Evolutionary conservation across 2,797 vertebrate species (phyloP), one percentile per base, ranked within the genome.

Genomic region (Cheracebus regulus): DNA sequence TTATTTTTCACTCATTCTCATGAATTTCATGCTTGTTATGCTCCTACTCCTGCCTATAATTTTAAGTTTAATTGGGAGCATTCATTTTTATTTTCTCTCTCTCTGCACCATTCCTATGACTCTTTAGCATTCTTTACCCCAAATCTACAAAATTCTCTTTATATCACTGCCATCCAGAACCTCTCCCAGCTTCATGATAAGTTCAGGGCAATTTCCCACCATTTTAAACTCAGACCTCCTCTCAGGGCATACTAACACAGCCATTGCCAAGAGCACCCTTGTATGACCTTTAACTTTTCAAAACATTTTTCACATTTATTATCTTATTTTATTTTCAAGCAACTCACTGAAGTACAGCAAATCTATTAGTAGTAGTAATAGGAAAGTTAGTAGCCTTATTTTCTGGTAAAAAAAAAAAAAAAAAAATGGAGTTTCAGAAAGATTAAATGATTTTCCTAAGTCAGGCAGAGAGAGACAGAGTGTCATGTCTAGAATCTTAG

Each of bases 191-290:
- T 58, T 28, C 39, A 5, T 1, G 67, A 50, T 30, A 50, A 67
- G 92, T 14, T 80, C 67, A 39, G 30, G 50, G 88, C 17, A 24
- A 24, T 52, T 30, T 84, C 26, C 41, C 83, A 15, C 48, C n/a
- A 3, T 33, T 36, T 33, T 33, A 33, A 33, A 22, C 28, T 75
- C 87, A 46, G 79, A 26, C 70, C 13, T 12, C 92, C 86, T 39
- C 52, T 26, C 39, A 0, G 1, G n/a, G 70, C 1, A 2, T 7
- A 33, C 3, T 33, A 9, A 15, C 48, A 0, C 0, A 4, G 26
- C 2, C 75, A 41, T 4, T 24, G 48, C 48, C 91, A 44, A 46
- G 78, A 52, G 39, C 24, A 46, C 36, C 4, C 48, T 2, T 9
- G 24, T 5, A 17, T 46, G 48, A 48, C 19, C 24, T 46, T 88